Base-by-base conservation (phyloP, 2,113 vertebrate species). In the Neomonachus schauinslandi region DNA sequence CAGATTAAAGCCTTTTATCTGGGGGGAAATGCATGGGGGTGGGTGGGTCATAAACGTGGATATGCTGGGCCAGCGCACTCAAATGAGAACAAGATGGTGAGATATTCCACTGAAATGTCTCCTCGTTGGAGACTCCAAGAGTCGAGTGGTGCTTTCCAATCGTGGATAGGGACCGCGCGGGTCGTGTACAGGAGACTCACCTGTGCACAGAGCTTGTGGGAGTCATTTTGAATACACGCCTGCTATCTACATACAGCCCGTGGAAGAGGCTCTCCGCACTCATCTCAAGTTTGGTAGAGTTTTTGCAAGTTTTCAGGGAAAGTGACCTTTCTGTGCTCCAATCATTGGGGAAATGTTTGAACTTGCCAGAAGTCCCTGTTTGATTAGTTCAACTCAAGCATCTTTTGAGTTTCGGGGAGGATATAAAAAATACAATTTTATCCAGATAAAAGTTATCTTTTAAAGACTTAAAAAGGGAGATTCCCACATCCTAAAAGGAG, bases 51-150 rank as follows among this genome's bases (percentile, higher is more conserved):
- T 19, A 39, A 21, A 12, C 69, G 49, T 5, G 57, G 84, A 91
- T 13, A 59, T n/a, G 77, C 31, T 57, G 26, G 24, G 95, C 89
- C 65, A 97, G 65, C 94, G 80, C 61, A 69, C 9, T 97, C 87
- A 93, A 94, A 57, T 89, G 18, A 91, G 86, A 97, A 53, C 65
- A 94, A 97, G 96, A 97, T 95, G 28, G 93, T 85, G 22, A 93
- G 96, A 51, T 96, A 89, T 61, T 95, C 63, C 94, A 72, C 97
- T 86, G 97, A 98, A 98, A 97, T 95, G 97, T 79, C 93, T 97
- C 96, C 87, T 94, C 80, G 57, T 16, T 92, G 80, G 93, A 93
- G 31, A 88, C 96, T 98, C 95, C 80, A 95, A 92, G 96, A 89
- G 82, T 89, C 76, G 3, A 96, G 46, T 84, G 79, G 87, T 91